Evolutionary conservation across 2,797 vertebrate genomes (phyloP).

Genomic region (Coreius guichenoti): DNA sequence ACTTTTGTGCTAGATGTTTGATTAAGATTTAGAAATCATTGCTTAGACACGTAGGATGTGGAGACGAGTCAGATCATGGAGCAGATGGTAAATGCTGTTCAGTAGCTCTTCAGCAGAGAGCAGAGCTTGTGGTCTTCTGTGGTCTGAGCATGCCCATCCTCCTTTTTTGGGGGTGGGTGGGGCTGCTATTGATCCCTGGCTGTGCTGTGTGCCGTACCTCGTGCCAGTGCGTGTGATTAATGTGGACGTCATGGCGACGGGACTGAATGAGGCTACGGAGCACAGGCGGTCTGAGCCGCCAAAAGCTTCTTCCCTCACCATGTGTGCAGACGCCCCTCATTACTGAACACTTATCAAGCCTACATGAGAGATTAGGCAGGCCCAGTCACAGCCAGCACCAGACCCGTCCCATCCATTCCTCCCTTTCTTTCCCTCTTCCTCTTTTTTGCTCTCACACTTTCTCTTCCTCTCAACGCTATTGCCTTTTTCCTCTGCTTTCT

Average conservation of each 20-base stretch:
- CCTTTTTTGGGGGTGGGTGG: slow-evolving; percentile 63
- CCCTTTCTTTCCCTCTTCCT: slow-evolving; percentile 23
- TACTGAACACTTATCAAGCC: slow-evolving; percentile 91
- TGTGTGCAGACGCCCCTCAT: slow-evolving; percentile 80
- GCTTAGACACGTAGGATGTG: neutral
- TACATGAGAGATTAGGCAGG: slow-evolving; percentile 90
- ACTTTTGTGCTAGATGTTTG: neutral
- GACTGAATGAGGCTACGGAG: slow-evolving; percentile 98
- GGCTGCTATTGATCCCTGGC: slow-evolving; percentile 96
- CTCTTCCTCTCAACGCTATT: slow-evolving; percentile 15
- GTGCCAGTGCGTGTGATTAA: slow-evolving; percentile 99
- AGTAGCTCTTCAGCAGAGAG: slow-evolving; percentile 44
- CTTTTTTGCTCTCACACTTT: slow-evolving; percentile 52
- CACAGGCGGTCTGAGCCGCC: slow-evolving; percentile 86
- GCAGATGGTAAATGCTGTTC: slow-evolving; percentile 64
- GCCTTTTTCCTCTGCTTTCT: slow-evolving; percentile 41
- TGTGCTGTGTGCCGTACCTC: slow-evolving; percentile 93
- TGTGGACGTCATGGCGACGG: slow-evolving; percentile 96
- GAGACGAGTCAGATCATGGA: slow-evolving; percentile 32
- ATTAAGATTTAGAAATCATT: slow-evolving; percentile 8
- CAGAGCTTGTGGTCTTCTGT: slow-evolving; percentile 42
- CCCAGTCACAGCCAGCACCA: slow-evolving; percentile 87
- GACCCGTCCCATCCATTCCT: slow-evolving; percentile 63
- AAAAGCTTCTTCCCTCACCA: slow-evolving; percentile 81
- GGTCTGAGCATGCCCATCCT: slow-evolving; percentile 44